A percentile compares a stretch with the other conserved stretches of the same genome.
phyloP scores from a whole-genome alignment of 2,797 vertebrate genomes.

The Sebastes ruberrimus region DNA sequence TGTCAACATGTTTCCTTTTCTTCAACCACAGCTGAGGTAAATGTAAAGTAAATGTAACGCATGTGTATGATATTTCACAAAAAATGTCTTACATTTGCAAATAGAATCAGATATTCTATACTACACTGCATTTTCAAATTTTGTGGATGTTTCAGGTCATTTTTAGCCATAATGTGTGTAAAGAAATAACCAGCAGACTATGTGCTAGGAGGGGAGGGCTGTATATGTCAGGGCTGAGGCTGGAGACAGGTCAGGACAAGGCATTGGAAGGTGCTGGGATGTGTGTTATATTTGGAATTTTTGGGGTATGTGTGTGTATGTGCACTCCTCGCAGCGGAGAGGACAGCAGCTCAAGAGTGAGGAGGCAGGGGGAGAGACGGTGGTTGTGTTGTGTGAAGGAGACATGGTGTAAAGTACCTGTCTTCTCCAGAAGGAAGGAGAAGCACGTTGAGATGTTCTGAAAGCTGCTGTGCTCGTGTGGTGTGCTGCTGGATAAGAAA shows the following conservation, averaged over 20 bases:
- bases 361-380: constrained; percentile 18
- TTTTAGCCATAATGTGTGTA: neutral
- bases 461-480: constrained; percentile 21
- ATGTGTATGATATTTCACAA: neutral
- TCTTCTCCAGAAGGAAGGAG: constrained; percentile 12
- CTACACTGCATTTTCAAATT: neutral
- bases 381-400: constrained; percentile 39
- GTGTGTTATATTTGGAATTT: constrained; percentile 27
- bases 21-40: neutral
- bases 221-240: constrained; percentile 20
- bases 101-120: neutral
- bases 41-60: neutral
- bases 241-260: constrained; percentile 53
- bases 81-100: neutral
- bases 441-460: constrained; percentile 30
- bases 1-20: constrained; percentile 64
- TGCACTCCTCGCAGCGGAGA: constrained; percentile 33
- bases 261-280: constrained; percentile 4
- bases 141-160: neutral
- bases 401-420: constrained; percentile 29
- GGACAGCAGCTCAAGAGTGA: constrained; percentile 42
- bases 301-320: neutral
- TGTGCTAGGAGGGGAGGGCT: neutral
- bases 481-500: constrained; percentile 1
- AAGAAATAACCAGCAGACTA: neutral